phyloP scores from a whole-genome alignment of 2,113 vertebrate genomes.

The Catharus bicknelli region DNA sequence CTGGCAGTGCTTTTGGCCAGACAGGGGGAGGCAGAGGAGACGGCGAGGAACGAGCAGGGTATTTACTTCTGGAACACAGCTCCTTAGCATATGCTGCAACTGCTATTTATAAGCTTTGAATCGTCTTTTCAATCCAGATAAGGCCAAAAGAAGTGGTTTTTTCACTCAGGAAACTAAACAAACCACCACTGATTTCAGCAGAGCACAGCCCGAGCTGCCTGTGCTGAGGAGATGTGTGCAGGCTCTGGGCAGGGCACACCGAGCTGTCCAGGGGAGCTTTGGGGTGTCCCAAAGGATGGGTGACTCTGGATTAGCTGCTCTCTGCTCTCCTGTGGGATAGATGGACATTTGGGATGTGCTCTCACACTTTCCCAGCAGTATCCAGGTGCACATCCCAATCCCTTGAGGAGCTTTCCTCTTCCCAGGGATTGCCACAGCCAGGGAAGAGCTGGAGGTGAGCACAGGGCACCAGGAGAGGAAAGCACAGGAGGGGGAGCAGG shows the following conservation, averaged over 20 bases:
- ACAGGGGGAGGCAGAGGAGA: not conserved
- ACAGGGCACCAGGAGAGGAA: not conserved
- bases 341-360: accelerated
- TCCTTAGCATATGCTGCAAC: slow-evolving; percentile 35
- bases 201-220: not conserved
- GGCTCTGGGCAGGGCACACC: accelerated
- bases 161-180: not conserved
- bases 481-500: accelerated
- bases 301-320: not conserved
- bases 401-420: not conserved
- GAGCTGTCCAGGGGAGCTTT: not conserved
- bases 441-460: not conserved
- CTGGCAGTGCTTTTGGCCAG: not conserved
- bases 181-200: not conserved
- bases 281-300: not conserved
- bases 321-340: not conserved
- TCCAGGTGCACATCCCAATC: not conserved
- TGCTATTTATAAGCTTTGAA: slow-evolving; percentile 64
- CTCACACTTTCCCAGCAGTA: accelerated
- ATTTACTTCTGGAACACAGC: not conserved
- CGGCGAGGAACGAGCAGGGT: not conserved
- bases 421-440: accelerated
- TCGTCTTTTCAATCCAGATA: slow-evolving; percentile 49
- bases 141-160: slow-evolving; percentile 5
- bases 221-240: accelerated